phyloP scores from a whole-genome alignment of 2,797 vertebrate genomes.

The Alca torda region DNA sequence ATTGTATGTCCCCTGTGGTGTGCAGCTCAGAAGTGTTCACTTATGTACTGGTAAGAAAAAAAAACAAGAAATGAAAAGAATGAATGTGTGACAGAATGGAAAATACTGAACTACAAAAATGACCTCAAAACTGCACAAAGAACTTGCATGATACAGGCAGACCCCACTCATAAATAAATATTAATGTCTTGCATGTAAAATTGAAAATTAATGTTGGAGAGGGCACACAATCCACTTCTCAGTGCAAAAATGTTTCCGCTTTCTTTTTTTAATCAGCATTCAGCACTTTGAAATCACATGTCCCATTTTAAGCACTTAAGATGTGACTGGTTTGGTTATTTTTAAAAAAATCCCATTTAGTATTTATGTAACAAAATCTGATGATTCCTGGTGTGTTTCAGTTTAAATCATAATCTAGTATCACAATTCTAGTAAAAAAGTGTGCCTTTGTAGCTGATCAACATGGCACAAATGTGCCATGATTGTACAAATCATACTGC shows the following conservation, averaged over 20 bases:
- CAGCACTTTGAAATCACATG: conserved; percentile 14
- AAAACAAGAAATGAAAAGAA: conserved; percentile 26
- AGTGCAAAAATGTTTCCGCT: conserved; percentile 20
- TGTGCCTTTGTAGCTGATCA: neutral
- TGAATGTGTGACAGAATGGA: conserved; percentile 47
- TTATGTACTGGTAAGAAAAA: conserved; percentile 22
- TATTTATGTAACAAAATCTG: conserved; percentile 62
- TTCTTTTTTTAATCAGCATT: conserved; percentile 47
- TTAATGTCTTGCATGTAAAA: conserved; percentile 55
- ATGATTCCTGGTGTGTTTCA: conserved; percentile 43
- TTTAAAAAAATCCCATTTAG: conserved; percentile 40
- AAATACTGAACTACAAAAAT: conserved; percentile 59
- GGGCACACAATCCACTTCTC: conserved; percentile 1
- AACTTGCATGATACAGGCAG: conserved; percentile 34
- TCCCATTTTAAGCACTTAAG: conserved; percentile 53
- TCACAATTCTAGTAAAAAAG: conserved; percentile 8
- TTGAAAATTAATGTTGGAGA: conserved; percentile 64
- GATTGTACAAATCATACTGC: neutral
- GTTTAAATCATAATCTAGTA: conserved; percentile 46
- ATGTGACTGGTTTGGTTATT: conserved; percentile 14
- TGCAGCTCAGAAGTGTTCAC: conserved; percentile 51
- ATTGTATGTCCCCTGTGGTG: conserved; percentile 62
- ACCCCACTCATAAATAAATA: conserved; percentile 59
- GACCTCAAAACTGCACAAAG: conserved; percentile 65
- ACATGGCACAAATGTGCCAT: neutral